A percentile compares a stretch with the other conserved stretches of the same genome.
phyloP scores from a whole-genome alignment of 2,888 invertebrate genomes.

The Cylloceria caligata region DNA sequence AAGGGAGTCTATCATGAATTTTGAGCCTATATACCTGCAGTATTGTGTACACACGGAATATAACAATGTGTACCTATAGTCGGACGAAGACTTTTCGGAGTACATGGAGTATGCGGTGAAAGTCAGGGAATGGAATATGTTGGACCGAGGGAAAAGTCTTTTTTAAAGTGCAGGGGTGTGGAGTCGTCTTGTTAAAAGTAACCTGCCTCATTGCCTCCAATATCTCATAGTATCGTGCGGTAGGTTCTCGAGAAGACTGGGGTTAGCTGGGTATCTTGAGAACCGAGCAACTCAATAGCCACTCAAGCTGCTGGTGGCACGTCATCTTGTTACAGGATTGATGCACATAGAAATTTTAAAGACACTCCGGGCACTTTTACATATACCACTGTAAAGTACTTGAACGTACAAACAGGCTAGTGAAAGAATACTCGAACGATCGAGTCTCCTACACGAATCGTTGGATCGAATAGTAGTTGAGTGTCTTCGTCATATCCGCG shows the following conservation, averaged over 20 bases:
- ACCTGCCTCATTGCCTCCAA: conserved; percentile 84
- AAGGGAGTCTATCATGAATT: background rate
- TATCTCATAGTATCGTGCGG: conserved; percentile 75
- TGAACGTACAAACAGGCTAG: background rate
- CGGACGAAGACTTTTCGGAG: conserved; percentile 52
- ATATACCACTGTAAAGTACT: background rate
- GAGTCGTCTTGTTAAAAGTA: conserved; percentile 84
- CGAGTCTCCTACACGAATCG: conserved; percentile 45
- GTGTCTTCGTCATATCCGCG: conserved; percentile 62
- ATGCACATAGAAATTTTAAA: conserved; percentile 59
- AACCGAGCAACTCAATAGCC: conserved; percentile 82
- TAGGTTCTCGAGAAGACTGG: conserved; percentile 54
- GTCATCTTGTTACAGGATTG: conserved; percentile 74
- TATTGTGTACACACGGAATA: conserved; percentile 34
- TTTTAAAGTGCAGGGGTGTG: conserved; percentile 69
- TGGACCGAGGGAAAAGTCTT: conserved; percentile 44
- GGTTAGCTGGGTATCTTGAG: conserved; percentile 74
- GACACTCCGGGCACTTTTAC: conserved; percentile 25
- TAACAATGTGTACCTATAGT: conserved; percentile 58
- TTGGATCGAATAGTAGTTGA: conserved; percentile 62
- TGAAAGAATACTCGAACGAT: conserved; percentile 5
- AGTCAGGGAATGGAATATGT: conserved; percentile 36
- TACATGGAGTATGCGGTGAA: conserved; percentile 31
- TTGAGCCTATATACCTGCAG: background rate
- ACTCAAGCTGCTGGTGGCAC: conserved; percentile 74